Conservation (phyloP, 2,797 vertebrate genomes). For the Danio kyathit region DNA sequence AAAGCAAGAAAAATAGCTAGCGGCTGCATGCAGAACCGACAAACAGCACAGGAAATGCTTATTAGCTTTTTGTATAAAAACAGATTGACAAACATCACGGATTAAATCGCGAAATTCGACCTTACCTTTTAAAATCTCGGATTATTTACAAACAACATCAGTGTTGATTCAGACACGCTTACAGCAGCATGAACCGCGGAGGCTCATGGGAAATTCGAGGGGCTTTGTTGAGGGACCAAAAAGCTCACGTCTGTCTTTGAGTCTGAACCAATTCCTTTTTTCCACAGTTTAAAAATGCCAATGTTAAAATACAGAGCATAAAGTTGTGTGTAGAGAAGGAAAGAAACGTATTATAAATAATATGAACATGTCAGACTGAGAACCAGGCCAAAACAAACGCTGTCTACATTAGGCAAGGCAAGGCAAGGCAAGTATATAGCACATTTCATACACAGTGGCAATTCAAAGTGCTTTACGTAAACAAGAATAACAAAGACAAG, state of each 20-base stretch:
- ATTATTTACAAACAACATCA: slow-evolving; percentile 41
- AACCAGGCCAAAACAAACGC: background rate
- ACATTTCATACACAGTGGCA: too few relatives aligned
- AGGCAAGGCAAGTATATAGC: too few relatives aligned
- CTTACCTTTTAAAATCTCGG: slow-evolving; percentile 42
- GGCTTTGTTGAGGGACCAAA: slow-evolving; percentile 26
- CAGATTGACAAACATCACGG: background rate
- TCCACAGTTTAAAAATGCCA: too few relatives aligned
- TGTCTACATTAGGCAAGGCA: too few relatives aligned
- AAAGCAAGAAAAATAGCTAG: slow-evolving; percentile 6
- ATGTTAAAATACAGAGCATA: background rate
- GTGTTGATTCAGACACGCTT: slow-evolving; percentile 33
- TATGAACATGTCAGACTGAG: background rate
- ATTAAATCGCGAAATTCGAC: background rate
- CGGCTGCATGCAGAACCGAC: background rate
- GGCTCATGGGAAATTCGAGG: slow-evolving; percentile 54
- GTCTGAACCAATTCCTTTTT: too few relatives aligned
- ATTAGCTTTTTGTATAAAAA: background rate
- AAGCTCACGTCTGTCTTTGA: too few relatives aligned
- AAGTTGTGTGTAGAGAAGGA: background rate
- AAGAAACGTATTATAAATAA: background rate
- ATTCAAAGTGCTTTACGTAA: too few relatives aligned
- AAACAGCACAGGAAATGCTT: background rate
- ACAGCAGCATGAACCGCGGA: slow-evolving; percentile 37
- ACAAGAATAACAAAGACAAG: too few relatives aligned